These are phyloP conservation scores for Ochropacha duplaris DNA, from an alignment of 2,888 invertebrate genomes.

Conservation along the genomic window DNA sequence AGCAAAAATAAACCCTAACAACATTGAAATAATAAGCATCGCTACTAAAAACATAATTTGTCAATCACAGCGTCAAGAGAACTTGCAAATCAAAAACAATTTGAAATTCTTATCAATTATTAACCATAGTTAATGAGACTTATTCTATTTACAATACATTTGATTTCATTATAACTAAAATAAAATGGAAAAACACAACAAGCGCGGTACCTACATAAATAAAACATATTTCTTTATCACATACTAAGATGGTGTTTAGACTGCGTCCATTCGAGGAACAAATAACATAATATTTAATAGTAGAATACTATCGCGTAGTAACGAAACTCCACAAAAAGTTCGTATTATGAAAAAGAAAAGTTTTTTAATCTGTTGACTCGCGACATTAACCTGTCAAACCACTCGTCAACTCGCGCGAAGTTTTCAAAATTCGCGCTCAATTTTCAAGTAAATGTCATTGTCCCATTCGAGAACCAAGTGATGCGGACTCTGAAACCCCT, in stretches of 20 bases:
- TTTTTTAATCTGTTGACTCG: too few species aligned
- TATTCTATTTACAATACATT: slow-evolving; percentile 23
- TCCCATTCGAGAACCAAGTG: too few species aligned
- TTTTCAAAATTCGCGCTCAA: too few species aligned
- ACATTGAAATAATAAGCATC: not conserved
- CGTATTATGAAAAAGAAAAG: too few species aligned
- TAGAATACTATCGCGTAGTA: too few species aligned
- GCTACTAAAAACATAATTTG: not conserved
- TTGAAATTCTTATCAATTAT: slow-evolving; percentile 11
- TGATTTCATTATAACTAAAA: slow-evolving; percentile 20
- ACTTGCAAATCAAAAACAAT: slow-evolving; percentile 6
- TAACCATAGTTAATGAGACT: slow-evolving; percentile 19
- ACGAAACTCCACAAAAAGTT: too few species aligned
- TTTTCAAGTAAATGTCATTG: too few species aligned
- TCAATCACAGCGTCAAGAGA: not conserved
- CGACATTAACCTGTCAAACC: too few species aligned
- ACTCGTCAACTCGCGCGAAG: too few species aligned
- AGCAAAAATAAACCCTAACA: not conserved
- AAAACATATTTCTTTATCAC: slow-evolving; percentile 16
- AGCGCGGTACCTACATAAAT: slow-evolving; percentile 30
- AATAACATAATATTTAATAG: slow-evolving; percentile 17
- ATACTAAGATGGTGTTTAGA: slow-evolving; percentile 13
- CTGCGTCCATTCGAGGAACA: not conserved
- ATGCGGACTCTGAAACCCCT: too few species aligned
- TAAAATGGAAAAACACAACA: slow-evolving; percentile 41